A percentile compares a stretch with the other conserved stretches of the same genome.
These are phyloP conservation scores for Typhlomys cinereus DNA, from an alignment of 2,113 vertebrate species.

Conservation along the genomic window DNA sequence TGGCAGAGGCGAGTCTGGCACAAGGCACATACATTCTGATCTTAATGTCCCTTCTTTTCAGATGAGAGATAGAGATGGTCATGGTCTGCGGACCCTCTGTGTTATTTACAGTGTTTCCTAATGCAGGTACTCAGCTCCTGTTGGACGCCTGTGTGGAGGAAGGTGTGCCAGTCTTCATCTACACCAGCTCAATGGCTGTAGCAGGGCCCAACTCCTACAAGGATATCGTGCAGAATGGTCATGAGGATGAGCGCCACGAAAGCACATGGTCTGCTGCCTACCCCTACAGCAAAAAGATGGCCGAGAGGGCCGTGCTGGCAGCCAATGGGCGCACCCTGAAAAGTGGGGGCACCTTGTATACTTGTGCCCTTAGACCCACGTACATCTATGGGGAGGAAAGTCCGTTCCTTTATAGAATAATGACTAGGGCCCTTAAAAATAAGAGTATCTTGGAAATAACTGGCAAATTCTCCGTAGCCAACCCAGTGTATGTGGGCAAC, in stretches of 20 bases:
- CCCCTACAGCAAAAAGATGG: conserved; percentile 90
- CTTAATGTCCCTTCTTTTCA: background rate
- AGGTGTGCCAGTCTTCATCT: conserved; percentile 89
- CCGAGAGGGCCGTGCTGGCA: conserved; percentile 88
- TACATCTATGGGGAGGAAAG: conserved; percentile 94
- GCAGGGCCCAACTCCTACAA: conserved; percentile 91
- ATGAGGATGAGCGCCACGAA: conserved; percentile 87
- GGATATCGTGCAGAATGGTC: conserved; percentile 87
- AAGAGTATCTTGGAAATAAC: conserved; percentile 79
- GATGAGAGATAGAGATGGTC: fast-evolving
- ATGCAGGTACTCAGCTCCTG: conserved; percentile 91
- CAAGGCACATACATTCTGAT: too few species aligned
- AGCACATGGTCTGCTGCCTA: conserved; percentile 84
- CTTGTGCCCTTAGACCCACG: conserved; percentile 91
- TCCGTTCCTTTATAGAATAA: conserved; percentile 81
- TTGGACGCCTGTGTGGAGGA: conserved; percentile 89
- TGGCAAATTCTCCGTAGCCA: conserved; percentile 85
- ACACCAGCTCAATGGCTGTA: conserved; percentile 93
- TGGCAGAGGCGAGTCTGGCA: background rate
- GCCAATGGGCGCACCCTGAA: conserved; percentile 84
- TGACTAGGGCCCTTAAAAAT: conserved; percentile 82
- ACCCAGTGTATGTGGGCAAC: conserved; percentile 94
- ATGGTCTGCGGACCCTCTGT: fast-evolving
- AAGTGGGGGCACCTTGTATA: conserved; percentile 82
- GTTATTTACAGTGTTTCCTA: background rate